Base-by-base conservation (phyloP, 1,140 invertebrate species). In the Nautilus pompilius region DNA sequence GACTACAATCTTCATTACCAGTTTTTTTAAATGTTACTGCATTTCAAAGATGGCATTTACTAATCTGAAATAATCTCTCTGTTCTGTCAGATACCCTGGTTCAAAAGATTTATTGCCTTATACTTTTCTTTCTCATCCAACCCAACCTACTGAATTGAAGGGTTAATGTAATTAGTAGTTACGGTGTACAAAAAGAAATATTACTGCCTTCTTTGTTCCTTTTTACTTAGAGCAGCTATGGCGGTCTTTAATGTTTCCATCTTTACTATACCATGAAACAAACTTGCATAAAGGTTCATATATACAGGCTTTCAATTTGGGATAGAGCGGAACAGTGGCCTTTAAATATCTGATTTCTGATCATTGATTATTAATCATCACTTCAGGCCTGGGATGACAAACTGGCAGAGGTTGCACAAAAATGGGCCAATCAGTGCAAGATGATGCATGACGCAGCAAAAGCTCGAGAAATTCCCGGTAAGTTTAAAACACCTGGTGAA, bases 381-480 rank as follows among this genome's bases (percentile, higher is more conserved):
- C 5, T 48, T 22, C n/a, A 22, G n/a, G 68, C 68, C 45, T 95
- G 93, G 93, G 92, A 95, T 76, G 90, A 93, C 51, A 91, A 93
- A 77, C 82, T 95, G 62, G 93, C 93, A 15, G 80, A 84, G 4
- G 84, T 88, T 48, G 92, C 93, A 6, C 92, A 94, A 76, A 85
- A 87, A 71, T 93, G 92, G 90, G 89, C 92, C 0, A 88, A 91
- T 65, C 87, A 88, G 54, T 95, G 92, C 75, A 85, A 86, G 33
- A 87, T 91, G 49, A 85, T 84, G 10, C 93, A 95, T 74, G 92
- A 94, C 77, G 29, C 65, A 65, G 13, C 63, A 70, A 34, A 48
- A n/a, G n/a, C n/a, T n/a, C n/a, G 73, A 33, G 65, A 58, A 15
- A 65, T 78, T 20, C 76, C 74, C 20, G 68, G 76, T 74, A 66